These are phyloP conservation scores for Eriocheir sinensis DNA, from an alignment of 1,140 invertebrate species.

Conservation along the genomic window DNA sequence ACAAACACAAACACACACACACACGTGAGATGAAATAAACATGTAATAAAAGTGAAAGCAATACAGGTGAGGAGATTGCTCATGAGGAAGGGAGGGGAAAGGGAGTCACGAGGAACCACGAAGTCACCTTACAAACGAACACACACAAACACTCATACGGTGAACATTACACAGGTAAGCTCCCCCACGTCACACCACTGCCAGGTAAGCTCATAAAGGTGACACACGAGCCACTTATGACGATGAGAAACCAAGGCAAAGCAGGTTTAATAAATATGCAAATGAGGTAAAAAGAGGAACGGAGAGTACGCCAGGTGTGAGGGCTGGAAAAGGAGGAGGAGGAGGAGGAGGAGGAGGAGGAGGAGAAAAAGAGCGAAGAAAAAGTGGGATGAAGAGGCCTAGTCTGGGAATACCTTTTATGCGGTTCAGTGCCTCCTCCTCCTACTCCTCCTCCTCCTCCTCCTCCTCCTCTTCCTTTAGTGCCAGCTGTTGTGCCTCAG, in stretches of 20 bases:
- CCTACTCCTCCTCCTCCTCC: no score
- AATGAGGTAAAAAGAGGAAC: neutral
- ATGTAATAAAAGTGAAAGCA: neutral
- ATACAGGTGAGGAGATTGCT: neutral
- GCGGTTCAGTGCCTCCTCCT: neutral
- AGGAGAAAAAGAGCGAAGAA: neutral
- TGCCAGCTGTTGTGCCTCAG: neutral
- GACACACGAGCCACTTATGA: constrained; percentile 14
- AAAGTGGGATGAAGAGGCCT: no score
- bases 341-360: neutral
- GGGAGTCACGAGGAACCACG: no score
- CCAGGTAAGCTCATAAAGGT: neutral
- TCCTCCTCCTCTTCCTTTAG: neutral
- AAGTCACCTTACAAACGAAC: neutral
- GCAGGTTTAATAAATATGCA: constrained; percentile 17
- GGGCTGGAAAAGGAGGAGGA: neutral
- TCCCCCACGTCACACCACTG: neutral
- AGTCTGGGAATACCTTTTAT: neutral
- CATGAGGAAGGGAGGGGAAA: no score
- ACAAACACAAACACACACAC: neutral
- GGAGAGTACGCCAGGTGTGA: no score
- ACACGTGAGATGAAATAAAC: no score
- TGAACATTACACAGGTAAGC: neutral
- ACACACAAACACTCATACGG: neutral
- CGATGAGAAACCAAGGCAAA: neutral